Evolutionary conservation across 1,140 invertebrate species (phyloP).

Genomic region (fruit fly (Drosophila melanogaster)): Release_6_plus_ISO1_MT NC_004354.4:2540501-2541000

Average conservation of each 20-base stretch:
- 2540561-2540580: conserved; percentile 7
- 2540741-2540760: conserved; percentile 7
- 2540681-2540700: not conserved
- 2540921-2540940: not conserved
- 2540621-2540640: conserved; percentile 20
- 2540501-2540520: not conserved
- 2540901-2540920: conserved; percentile 60
- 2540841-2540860: conserved; percentile 28
- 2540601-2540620: conserved; percentile 11
- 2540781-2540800: conserved; percentile 38
- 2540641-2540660: conserved; percentile 36
- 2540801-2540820: conserved; percentile 47
- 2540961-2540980: conserved; percentile 63
- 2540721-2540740: conserved; percentile 19
- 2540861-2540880: not conserved
- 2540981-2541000: conserved; percentile 72
- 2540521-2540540: too few species aligned
- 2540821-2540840: conserved; percentile 31
- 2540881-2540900: conserved; percentile 20
- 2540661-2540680: conserved; percentile 32
- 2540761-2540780: conserved; percentile 19
- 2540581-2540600: conserved; percentile 1
- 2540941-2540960: conserved; percentile 35
- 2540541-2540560: not conserved
- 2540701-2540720: conserved; percentile 32